A percentile compares a stretch with the other conserved stretches of the same genome.
Conservation (phyloP, 2,113 vertebrate genomes). For the Cheirogaleus medius region DNA sequence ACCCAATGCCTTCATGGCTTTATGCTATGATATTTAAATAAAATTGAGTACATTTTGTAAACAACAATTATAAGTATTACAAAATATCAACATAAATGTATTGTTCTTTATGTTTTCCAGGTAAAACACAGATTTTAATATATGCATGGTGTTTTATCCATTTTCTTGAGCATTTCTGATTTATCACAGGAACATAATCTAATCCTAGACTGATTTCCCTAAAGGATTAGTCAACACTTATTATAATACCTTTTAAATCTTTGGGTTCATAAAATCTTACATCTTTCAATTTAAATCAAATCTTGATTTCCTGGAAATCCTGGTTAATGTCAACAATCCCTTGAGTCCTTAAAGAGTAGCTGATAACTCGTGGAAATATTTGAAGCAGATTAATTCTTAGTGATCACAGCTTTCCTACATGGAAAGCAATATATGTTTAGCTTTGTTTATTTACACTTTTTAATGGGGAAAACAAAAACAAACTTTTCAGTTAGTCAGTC, state of each 20-base stretch:
- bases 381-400: conserved; percentile 47
- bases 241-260: conserved; percentile 75
- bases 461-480: conserved; percentile 47
- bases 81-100: neutral
- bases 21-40: neutral
- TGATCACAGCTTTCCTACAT: neutral
- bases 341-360: conserved; percentile 41
- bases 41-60: neutral
- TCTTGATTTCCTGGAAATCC: conserved; percentile 71
- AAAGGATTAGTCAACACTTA: conserved; percentile 69
- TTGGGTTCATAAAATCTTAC: conserved; percentile 64
- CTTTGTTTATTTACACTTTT: conserved; percentile 50
- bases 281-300: conserved; percentile 74
- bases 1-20: neutral
- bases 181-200: conserved; percentile 48
- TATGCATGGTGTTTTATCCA: neutral
- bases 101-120: neutral
- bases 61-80: neutral
- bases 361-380: conserved; percentile 16
- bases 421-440: neutral
- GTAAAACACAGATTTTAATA: conserved; percentile 41
- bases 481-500: conserved; percentile 60
- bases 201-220: conserved; percentile 66
- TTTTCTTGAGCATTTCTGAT: conserved; percentile 67
- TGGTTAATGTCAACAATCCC: conserved; percentile 47